A percentile compares a stretch with the other conserved stretches of the same genome.
Conservation (phyloP, 2,888 invertebrate genomes). For the Cantharis rustica region DNA sequence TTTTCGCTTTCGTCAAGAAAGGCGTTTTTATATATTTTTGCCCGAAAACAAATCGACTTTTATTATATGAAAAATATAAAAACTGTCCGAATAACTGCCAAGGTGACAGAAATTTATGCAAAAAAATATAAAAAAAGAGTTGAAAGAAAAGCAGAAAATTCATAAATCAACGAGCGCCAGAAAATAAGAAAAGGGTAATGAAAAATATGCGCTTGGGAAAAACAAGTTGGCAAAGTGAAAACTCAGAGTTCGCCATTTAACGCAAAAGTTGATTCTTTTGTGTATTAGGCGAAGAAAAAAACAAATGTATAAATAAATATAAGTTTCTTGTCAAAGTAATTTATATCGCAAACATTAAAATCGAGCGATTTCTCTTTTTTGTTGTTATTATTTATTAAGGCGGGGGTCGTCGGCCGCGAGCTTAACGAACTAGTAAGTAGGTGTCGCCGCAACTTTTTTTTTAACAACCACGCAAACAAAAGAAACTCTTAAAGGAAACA, state of each 20-base stretch:
- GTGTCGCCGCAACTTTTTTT: not conserved
- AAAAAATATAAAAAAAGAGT: conserved; percentile 22
- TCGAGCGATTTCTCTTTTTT: not conserved
- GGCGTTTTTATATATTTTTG: not conserved
- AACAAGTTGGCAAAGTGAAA: conserved; percentile 25
- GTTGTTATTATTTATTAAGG: not conserved
- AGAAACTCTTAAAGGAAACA: not conserved
- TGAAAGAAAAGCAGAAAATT: conserved; percentile 24
- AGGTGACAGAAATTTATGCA: conserved; percentile 33
- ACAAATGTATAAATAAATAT: conserved; percentile 10
- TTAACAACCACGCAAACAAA: not conserved
- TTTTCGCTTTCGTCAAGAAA: not conserved
- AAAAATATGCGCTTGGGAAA: conserved; percentile 24
- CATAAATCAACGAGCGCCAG: conserved; percentile 26
- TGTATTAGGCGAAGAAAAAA: conserved; percentile 9
- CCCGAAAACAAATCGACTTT: conserved; percentile 18
- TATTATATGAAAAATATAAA: conserved; percentile 30
- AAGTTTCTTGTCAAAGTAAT: not conserved
- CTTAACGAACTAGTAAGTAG: not conserved
- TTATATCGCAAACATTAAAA: not conserved
- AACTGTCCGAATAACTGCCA: conserved; percentile 27
- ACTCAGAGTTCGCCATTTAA: conserved; percentile 8
- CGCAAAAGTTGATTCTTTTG: conserved; percentile 4
- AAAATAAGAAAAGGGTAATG: conserved; percentile 25
- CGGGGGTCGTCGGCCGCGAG: not conserved